A percentile compares a stretch with the other conserved stretches of the same genome.
Conservation (phyloP, 1,140 invertebrate species). For the Trichonephila clavipes region DNA sequence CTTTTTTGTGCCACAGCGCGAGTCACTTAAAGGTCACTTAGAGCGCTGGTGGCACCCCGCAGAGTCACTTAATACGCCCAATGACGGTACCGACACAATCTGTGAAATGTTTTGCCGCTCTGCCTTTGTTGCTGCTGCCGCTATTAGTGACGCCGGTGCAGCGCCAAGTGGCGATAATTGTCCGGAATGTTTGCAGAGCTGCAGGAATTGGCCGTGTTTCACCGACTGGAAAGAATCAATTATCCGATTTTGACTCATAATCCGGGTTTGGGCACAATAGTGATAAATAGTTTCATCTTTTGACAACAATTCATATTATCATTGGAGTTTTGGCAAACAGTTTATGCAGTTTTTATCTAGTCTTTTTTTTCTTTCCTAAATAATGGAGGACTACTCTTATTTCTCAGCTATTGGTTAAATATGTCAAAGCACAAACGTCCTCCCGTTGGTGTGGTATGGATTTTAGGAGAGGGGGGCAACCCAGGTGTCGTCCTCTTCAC, state of each 20-base stretch:
- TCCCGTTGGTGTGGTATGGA: too few relatives aligned
- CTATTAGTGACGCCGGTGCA: not conserved
- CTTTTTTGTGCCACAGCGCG: slow-evolving; percentile 4
- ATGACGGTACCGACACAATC: slow-evolving; percentile 32
- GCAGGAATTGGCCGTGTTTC: not conserved
- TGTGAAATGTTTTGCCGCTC: not conserved
- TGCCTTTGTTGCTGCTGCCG: not conserved
- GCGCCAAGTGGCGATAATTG: not conserved
- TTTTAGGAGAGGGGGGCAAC: too few relatives aligned
- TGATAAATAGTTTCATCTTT: not conserved
- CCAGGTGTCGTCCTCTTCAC: too few relatives aligned
- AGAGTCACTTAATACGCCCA: slow-evolving; percentile 13
- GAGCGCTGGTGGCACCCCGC: not conserved
- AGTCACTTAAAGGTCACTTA: slow-evolving; percentile 34
- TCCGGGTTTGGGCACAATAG: not conserved
- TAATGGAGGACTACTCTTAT: too few relatives aligned
- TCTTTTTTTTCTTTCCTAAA: not conserved
- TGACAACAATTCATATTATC: not conserved
- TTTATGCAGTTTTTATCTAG: not conserved
- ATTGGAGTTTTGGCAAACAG: not conserved
- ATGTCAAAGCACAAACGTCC: too few relatives aligned
- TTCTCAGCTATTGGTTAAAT: too few relatives aligned
- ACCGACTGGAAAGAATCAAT: not conserved
- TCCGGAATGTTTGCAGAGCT: not conserved
- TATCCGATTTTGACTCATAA: not conserved